phyloP scores from a whole-genome alignment of 2,888 invertebrate genomes.

The Byasa hedistus region DNA sequence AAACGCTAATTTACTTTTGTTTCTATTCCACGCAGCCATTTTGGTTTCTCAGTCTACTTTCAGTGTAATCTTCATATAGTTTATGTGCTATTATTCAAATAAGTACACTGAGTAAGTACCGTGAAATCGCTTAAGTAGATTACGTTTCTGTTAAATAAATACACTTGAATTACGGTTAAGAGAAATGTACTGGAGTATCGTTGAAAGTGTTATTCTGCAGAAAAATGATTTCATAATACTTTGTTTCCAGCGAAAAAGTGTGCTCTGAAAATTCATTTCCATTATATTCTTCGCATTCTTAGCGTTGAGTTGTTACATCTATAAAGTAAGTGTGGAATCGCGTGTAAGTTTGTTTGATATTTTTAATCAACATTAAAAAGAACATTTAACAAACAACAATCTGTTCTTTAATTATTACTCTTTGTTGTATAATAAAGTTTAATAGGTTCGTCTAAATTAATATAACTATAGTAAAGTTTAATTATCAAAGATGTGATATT shows the following conservation, averaged over 20 bases:
- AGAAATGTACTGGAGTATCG: constrained; percentile 23
- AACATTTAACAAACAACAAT: not conserved
- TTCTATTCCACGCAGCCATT: constrained; percentile 56
- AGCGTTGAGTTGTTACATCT: constrained; percentile 8
- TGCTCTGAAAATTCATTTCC: constrained; percentile 21
- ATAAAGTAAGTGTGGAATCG: constrained; percentile 3
- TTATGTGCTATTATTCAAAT: constrained; percentile 40
- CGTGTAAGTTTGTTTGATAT: constrained; percentile 5
- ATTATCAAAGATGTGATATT: constrained; percentile 52
- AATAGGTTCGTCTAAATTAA: not conserved
- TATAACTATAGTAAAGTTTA: constrained; percentile 41
- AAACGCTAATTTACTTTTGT: constrained; percentile 70
- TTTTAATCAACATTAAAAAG: not conserved
- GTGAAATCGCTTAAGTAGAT: constrained; percentile 30
- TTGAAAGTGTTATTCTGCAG: constrained; percentile 21
- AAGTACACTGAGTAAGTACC: constrained; percentile 22
- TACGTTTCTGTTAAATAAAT: constrained; percentile 31
- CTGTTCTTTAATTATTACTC: not conserved
- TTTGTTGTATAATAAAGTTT: not conserved
- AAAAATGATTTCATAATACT: constrained; percentile 21
- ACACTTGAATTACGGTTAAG: constrained; percentile 25
- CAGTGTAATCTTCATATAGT: constrained; percentile 53
- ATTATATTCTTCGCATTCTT: constrained; percentile 13
- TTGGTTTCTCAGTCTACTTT: constrained; percentile 51
- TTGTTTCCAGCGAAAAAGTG: constrained; percentile 13